Evolutionary conservation across 2,797 vertebrate genomes (phyloP).

Genomic region (Galaxias olidus): DNA sequence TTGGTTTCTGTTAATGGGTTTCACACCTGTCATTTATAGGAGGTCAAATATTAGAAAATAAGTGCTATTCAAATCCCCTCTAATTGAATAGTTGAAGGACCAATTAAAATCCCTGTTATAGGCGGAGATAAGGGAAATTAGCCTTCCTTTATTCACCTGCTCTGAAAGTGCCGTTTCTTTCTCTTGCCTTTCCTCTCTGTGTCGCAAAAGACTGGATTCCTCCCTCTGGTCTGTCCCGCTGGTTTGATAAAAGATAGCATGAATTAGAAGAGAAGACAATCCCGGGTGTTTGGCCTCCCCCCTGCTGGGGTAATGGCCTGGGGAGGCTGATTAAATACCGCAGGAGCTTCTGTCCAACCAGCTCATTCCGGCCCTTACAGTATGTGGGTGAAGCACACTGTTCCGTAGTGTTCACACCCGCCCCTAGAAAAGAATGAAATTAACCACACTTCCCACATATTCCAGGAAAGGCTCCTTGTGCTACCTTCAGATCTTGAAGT

Average conservation of each 20-base stretch:
- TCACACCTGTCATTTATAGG: conserved; percentile 44
- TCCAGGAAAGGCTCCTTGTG: conserved; percentile 24
- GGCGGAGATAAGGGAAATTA: conserved; percentile 62
- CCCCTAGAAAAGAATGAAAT: conserved; percentile 65
- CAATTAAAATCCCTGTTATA: conserved; percentile 71
- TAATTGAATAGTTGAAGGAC: conserved; percentile 74
- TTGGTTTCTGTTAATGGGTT: conserved; percentile 56
- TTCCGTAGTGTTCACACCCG: conserved; percentile 64
- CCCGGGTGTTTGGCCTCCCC: conserved; percentile 58
- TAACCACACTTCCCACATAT: conserved; percentile 70
- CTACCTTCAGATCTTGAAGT: conserved; percentile 21
- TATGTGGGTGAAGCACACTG: conserved; percentile 60
- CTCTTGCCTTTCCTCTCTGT: conserved; percentile 47
- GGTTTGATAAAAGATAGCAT: conserved; percentile 69
- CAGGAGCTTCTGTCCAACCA: conserved; percentile 59
- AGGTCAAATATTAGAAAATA: conserved; percentile 71
- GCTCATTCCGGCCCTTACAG: conserved; percentile 63
- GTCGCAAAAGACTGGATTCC: conserved; percentile 31
- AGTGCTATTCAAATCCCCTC: conserved; percentile 67
- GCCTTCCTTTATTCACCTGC: conserved; percentile 69
- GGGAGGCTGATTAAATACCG: conserved; percentile 73
- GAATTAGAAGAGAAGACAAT: conserved; percentile 70
- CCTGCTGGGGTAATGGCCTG: conserved; percentile 67
- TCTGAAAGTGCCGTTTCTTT: conserved; percentile 55
- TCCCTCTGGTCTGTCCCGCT: conserved; percentile 52